Percentiles rank a stretch among this genome's conserved stretches.
Conservation (phyloP, 2,888 invertebrate genomes). For the Rapana venosa region DNA sequence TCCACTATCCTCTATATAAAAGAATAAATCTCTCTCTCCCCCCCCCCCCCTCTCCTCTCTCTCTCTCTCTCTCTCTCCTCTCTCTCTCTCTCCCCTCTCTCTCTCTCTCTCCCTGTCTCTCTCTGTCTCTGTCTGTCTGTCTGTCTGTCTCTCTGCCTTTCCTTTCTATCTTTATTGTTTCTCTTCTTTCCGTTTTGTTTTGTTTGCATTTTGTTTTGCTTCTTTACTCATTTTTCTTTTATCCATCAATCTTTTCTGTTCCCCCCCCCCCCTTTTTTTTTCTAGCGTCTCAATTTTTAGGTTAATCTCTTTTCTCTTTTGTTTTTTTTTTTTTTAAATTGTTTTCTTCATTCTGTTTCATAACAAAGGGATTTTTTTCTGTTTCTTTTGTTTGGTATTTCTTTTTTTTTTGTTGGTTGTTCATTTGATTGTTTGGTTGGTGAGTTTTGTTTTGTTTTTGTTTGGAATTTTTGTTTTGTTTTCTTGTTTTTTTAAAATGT, state of each 20-base stretch:
- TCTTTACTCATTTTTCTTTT: background rate
- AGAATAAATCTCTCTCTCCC: no score
- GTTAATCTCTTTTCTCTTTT: background rate
- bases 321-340: background rate
- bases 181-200: background rate
- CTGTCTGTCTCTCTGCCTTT: background rate
- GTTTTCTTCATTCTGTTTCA: background rate
- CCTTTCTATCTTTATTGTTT: background rate
- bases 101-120: background rate
- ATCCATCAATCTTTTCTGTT: background rate
- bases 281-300: background rate
- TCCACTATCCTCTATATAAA: no score
- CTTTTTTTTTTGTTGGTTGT: no score
- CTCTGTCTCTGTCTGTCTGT: background rate
- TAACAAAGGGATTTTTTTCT: background rate
- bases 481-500: no score
- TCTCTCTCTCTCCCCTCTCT: no score
- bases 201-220: background rate
- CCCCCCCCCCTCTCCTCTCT: background rate
- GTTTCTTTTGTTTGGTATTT: background rate
- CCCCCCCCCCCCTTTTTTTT: background rate
- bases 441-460: no score
- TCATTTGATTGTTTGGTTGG: no score
- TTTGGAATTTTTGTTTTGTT: no score
- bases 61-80: background rate